Evolutionary conservation across 37 sponge, comb jelly and placozoan genomes (phyloP), one percentile per base, ranked within the genome.

Genomic region (Mnemiopsis leidyi): DNA sequence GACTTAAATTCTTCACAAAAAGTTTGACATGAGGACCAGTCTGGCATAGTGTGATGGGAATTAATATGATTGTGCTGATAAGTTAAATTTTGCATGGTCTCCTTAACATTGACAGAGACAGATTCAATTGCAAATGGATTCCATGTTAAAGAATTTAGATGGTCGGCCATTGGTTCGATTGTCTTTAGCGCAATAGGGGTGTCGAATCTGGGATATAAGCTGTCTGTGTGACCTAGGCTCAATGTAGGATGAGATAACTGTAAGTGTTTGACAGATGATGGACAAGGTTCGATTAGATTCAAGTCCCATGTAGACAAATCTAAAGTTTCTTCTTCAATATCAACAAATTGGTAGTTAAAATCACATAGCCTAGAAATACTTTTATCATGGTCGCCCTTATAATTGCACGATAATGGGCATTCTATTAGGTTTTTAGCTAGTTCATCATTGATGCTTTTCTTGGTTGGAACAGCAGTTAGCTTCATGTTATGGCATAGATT

Each of bases 71-170:
- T 34, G 18, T 16, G 32, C 35, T 77, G 79, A 26, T 33, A 18
- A 77, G 30, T 77, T 36, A 77, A 34, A 26, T 31, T 77, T 77
- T 77, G 9, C 0, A 33, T 32, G 9, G 36, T 77, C 16, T 77
- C 32, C 3, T 16, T 77, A 32, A 77, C 33, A 34, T 77, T 77
- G 5, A 31, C 33, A 34, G 79, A 28, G 33, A 77, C 79, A 31
- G 20, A 32, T 34, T 77, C 79, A 77, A 77, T 18, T 18, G 26
- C 16, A 36, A 77, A 77, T 33, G 79, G 79, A 77, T 77, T 77
- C 79, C 79, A 77, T 34, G 33, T 36, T 32, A 77, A 77, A 31
- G 34, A 34, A 28, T 77, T 20, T 1, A 77, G 32, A 32, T 34
- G 21, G 16, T 33, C 3, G 3, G 1, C 18, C 30, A 9, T 36